Evolutionary conservation across 2,888 invertebrate genomes (phyloP).

Genomic region (Atherix ibis): DNA sequence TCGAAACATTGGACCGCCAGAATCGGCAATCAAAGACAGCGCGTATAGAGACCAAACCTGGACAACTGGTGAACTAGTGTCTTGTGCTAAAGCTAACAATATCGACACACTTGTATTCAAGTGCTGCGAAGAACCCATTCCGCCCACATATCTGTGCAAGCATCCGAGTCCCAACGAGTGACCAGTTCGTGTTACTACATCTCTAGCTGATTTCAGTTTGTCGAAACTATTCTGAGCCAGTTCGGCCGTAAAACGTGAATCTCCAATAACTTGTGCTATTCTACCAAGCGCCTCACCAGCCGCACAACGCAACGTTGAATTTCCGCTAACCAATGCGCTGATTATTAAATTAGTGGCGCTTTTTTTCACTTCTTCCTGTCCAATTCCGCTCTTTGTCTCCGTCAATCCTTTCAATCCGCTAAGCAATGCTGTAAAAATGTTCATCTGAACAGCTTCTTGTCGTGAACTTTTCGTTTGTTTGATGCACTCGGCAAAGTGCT

Average conservation of each 20-base stretch:
- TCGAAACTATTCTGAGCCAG: slow-evolving; percentile 82
- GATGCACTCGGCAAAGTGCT: slow-evolving; percentile 92
- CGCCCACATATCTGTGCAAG: slow-evolving; percentile 87
- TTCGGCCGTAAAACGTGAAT: slow-evolving; percentile 75
- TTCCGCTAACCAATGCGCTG: slow-evolving; percentile 58
- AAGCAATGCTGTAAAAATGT: slow-evolving; percentile 85
- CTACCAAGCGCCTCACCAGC: slow-evolving; percentile 91
- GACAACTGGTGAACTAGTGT: slow-evolving; percentile 82
- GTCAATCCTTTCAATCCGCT: slow-evolving; percentile 77
- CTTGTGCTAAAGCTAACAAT: slow-evolving; percentile 84
- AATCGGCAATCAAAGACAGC: slow-evolving; percentile 86
- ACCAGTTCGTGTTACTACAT: slow-evolving; percentile 72
- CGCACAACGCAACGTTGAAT: slow-evolving; percentile 74
- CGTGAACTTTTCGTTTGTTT: slow-evolving; percentile 81
- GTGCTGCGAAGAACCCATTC: slow-evolving; percentile 91
- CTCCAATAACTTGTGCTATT: slow-evolving; percentile 77
- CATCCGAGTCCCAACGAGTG: slow-evolving; percentile 91
- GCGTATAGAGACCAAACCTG: slow-evolving; percentile 98
- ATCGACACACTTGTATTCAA: slow-evolving; percentile 89
- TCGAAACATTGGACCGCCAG: slow-evolving; percentile 97
- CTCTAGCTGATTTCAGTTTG: slow-evolving; percentile 67
- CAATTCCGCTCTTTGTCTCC: slow-evolving; percentile 70
- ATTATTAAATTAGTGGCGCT: slow-evolving; percentile 67
- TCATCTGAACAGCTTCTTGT: slow-evolving; percentile 91
- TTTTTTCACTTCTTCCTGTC: slow-evolving; percentile 80